Conservation (phyloP, 1,140 invertebrate genomes). For the Temnothorax nylanderi region DNA sequence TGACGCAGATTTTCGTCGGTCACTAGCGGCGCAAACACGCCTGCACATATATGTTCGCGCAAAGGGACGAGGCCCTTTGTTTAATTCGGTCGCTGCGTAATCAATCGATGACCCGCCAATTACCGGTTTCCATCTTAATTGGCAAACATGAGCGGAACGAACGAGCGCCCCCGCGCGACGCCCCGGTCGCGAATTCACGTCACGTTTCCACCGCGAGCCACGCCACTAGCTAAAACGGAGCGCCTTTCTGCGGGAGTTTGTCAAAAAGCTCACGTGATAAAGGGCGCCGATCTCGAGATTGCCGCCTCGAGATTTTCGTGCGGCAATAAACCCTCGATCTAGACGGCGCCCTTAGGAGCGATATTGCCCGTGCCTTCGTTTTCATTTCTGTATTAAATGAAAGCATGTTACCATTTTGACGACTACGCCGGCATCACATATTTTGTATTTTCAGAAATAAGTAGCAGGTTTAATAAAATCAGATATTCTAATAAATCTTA, state of each 20-base stretch:
- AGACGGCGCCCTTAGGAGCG: conserved; percentile 45
- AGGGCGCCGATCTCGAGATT: conserved; percentile 51
- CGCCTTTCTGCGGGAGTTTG: conserved; percentile 40
- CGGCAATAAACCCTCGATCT: conserved; percentile 38
- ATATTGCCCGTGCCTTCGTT: conserved; percentile 43
- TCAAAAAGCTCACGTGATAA: conserved; percentile 56
- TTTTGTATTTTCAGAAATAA: conserved; percentile 20
- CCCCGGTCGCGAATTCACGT: conserved; percentile 46
- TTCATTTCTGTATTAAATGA: conserved; percentile 39
- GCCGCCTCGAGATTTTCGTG: conserved; percentile 53
- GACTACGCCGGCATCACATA: background rate
- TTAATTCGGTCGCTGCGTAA: conserved; percentile 67
- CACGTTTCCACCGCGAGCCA: conserved; percentile 52
- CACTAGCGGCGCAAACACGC: conserved; percentile 37
- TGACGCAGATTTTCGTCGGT: conserved; percentile 39
- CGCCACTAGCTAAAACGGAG: conserved; percentile 40
- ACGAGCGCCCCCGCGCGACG: conserved; percentile 3
- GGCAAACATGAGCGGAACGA: conserved; percentile 67
- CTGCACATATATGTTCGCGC: background rate
- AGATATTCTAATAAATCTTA: conserved; percentile 1
- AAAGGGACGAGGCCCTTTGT: conserved; percentile 64
- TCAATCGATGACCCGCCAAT: conserved; percentile 74
- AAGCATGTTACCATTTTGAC: conserved; percentile 13
- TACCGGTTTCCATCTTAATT: conserved; percentile 71
- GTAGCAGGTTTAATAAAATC: background rate